Conservation (phyloP, 2,113 vertebrate species). For the Nothobranchius kuhntae region DNA sequence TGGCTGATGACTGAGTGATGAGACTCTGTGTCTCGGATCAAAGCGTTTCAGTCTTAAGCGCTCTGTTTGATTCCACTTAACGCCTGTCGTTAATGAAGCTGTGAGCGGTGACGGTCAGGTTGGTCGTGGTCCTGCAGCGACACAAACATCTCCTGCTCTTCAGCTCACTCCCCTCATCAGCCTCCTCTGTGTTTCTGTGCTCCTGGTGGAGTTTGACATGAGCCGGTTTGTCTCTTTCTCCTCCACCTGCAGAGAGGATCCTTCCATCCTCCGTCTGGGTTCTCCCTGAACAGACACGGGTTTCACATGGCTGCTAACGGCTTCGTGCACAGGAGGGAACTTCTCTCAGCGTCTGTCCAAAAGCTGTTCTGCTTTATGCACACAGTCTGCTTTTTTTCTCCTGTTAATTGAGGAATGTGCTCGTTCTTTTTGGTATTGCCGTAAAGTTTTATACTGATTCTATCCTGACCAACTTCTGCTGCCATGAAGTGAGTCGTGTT, state of each 20-base stretch:
- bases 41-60: slow-evolving; percentile 24
- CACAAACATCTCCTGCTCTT: slow-evolving; percentile 8
- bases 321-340: slow-evolving; percentile 26
- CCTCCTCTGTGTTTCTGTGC: background rate
- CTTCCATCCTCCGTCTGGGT: slow-evolving; percentile 5
- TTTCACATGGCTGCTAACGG: slow-evolving; percentile 51
- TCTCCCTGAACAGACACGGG: slow-evolving; percentile 32
- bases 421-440: slow-evolving; percentile 3
- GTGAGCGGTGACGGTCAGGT: slow-evolving; percentile 6
- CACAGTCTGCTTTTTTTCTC: slow-evolving; percentile 25
- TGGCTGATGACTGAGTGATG: slow-evolving; percentile 31
- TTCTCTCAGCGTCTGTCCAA: slow-evolving; percentile 56
- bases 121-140: slow-evolving; percentile 1
- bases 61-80: slow-evolving; percentile 28
- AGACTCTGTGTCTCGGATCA: slow-evolving; percentile 27
- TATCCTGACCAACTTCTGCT: no score
- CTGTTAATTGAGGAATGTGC: slow-evolving; percentile 43
- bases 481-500: no score
- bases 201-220: slow-evolving; percentile 15
- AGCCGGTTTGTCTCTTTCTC: background rate
- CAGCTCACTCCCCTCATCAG: slow-evolving; percentile 2
- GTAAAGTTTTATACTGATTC: no score
- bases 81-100: slow-evolving; percentile 17
- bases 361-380: slow-evolving; percentile 34
- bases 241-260: slow-evolving; percentile 16